Conservation (phyloP, 2,113 vertebrate genomes). For the Lethenteron reissneri region DNA sequence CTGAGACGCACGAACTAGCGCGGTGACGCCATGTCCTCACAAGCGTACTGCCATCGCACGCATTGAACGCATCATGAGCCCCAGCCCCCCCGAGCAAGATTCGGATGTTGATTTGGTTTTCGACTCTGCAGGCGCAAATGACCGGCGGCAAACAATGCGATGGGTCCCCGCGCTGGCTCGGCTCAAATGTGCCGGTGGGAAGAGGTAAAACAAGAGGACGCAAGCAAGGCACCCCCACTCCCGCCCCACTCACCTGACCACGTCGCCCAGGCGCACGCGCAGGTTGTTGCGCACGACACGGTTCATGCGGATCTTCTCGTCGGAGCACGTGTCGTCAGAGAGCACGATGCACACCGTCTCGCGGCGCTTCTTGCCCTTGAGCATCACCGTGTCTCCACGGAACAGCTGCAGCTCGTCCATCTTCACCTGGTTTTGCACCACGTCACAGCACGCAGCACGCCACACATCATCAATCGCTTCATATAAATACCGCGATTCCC, state of each 20-base stretch:
- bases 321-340: conserved; percentile 17
- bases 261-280: conserved; percentile 21
- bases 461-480: no score
- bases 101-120: no score
- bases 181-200: no score
- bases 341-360: conserved; percentile 23
- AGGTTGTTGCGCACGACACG: conserved; percentile 23
- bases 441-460: no score
- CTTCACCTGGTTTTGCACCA: conserved; percentile 14
- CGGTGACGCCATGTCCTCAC: no score
- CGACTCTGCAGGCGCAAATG: no score
- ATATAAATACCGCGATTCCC: no score
- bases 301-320: conserved; percentile 21
- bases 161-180: no score
- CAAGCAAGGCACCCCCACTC: neutral
- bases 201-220: neutral
- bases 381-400: conserved; percentile 21
- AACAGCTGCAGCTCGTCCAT: conserved; percentile 25
- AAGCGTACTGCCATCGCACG: no score
- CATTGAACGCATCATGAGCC: neutral
- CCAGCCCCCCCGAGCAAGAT: neutral
- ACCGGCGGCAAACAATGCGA: no score
- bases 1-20: no score
- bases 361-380: conserved; percentile 19
- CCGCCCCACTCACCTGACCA: conserved; percentile 20